Percentiles rank a stretch among this genome's conserved stretches.
Evolutionary conservation across 2,113 vertebrate genomes (phyloP).

Genomic region (Corythornis cristatus): DNA sequence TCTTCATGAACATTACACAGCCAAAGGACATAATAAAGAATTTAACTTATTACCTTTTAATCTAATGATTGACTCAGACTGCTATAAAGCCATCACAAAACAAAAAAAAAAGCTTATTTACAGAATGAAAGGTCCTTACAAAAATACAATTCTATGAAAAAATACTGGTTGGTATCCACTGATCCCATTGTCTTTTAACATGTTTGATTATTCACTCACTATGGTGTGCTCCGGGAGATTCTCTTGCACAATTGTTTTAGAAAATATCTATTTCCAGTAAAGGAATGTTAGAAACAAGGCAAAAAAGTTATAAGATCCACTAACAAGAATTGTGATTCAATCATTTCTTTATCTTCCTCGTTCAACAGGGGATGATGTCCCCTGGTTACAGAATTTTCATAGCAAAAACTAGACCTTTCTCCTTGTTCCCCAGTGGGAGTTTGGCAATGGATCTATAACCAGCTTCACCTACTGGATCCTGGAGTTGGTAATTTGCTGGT

Average conservation of each 20-base stretch:
- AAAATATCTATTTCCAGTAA: conserved; percentile 1
- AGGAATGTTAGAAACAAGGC: neutral
- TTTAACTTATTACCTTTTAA: neutral
- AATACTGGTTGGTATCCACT: neutral
- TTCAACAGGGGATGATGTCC: neutral
- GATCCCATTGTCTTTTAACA: neutral
- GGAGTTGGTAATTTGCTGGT: neutral
- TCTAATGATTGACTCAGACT: neutral
- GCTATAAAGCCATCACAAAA: neutral
- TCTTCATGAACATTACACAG: neutral
- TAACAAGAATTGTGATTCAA: neutral
- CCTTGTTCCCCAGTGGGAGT: neutral
- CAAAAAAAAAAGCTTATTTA: neutral
- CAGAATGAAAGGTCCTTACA: neutral
- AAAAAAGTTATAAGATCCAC: neutral
- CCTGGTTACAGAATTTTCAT: neutral
- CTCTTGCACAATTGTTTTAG: neutral
- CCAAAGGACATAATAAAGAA: neutral
- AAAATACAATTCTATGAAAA: neutral
- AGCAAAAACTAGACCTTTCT: neutral
- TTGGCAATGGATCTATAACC: neutral
- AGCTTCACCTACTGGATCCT: neutral
- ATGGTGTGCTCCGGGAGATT: neutral
- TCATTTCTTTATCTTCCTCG: neutral
- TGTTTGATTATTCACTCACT: neutral